phyloP scores from a whole-genome alignment of 53 echinoderm and acorn worm genomes.

The Luidia sarsii region DNA sequence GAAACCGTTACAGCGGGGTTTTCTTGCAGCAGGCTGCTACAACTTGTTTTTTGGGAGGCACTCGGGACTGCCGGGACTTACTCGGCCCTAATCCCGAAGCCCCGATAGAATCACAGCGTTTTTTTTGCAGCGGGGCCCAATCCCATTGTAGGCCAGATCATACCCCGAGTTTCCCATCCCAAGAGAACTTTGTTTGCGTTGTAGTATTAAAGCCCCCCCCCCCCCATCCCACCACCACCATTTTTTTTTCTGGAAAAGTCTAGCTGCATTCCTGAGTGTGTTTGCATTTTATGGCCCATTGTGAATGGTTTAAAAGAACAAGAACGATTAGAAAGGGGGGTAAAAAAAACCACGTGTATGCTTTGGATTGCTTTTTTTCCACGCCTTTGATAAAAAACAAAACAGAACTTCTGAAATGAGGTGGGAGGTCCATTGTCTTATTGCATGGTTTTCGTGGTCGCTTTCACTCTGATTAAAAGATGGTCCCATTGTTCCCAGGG shows the following conservation, averaged over 20 bases:
- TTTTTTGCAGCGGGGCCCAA: too few species aligned
- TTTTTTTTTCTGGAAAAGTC: too few species aligned
- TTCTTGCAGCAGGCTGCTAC: too few species aligned
- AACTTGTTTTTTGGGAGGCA: too few species aligned
- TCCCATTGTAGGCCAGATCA: background rate
- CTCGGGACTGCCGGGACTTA: too few species aligned
- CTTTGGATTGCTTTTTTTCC: too few species aligned
- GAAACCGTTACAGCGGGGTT: too few species aligned
- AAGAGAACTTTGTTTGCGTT: slow-evolving; percentile 41
- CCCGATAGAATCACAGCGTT: slow-evolving; percentile 14
- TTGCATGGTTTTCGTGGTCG: background rate
- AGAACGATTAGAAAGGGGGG: slow-evolving; percentile 11
- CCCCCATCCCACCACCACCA: too few species aligned
- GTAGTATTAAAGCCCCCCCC: slow-evolving; percentile 37
- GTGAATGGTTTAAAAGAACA: background rate
- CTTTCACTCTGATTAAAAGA: background rate
- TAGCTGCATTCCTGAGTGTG: slow-evolving; percentile 22
- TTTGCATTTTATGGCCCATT: slow-evolving; percentile 31
- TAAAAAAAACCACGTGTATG: too few species aligned
- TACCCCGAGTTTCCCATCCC: slow-evolving; percentile 24
- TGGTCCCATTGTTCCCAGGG: background rate
- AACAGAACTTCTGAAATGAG: too few species aligned
- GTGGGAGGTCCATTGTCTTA: background rate
- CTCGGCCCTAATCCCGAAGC: slow-evolving; percentile 9
- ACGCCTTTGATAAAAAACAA: too few species aligned